These are phyloP conservation scores for Nebria ingens DNA, from an alignment of 1,140 invertebrate species.

Conservation along the genomic window DNA sequence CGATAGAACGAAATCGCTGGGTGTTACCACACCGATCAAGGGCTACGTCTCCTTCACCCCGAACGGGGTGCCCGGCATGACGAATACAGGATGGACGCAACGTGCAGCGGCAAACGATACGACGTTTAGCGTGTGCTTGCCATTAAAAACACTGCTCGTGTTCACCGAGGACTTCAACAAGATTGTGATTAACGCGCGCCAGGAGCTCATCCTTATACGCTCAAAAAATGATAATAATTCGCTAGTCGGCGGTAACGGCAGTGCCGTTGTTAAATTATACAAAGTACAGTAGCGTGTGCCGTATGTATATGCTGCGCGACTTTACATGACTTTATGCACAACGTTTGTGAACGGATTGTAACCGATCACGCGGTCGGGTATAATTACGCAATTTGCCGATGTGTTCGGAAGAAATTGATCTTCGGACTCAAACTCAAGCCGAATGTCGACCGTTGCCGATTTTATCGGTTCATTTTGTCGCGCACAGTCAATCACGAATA, in stretches of 20 bases:
- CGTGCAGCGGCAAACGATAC: conserved; percentile 3
- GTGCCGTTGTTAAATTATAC: neutral
- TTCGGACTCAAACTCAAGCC: too few relatives aligned
- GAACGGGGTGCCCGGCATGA: conserved; percentile 2
- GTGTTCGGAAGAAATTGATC: too few relatives aligned
- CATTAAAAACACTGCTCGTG: conserved; percentile 17
- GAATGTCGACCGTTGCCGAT: too few relatives aligned
- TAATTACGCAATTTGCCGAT: too few relatives aligned
- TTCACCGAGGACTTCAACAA: conserved; percentile 22
- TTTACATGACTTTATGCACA: too few relatives aligned
- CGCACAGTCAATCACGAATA: too few relatives aligned
- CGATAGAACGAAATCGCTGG: conserved; percentile 24
- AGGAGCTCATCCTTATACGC: too few relatives aligned
- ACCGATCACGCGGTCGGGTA: too few relatives aligned
- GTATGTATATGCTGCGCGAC: neutral
- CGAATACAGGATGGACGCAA: conserved; percentile 13
- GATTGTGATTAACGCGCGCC: conserved; percentile 20
- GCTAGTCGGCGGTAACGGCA: neutral
- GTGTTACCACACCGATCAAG: conserved; percentile 23
- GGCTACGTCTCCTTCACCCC: conserved; percentile 16
- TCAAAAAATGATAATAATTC: conserved; percentile 6
- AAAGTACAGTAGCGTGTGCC: neutral
- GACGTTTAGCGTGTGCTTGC: neutral
- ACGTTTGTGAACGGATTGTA: too few relatives aligned
- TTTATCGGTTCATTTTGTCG: too few relatives aligned